phyloP scores from a whole-genome alignment of 2,113 vertebrate genomes.

The Perognathus longimembris region DNA sequence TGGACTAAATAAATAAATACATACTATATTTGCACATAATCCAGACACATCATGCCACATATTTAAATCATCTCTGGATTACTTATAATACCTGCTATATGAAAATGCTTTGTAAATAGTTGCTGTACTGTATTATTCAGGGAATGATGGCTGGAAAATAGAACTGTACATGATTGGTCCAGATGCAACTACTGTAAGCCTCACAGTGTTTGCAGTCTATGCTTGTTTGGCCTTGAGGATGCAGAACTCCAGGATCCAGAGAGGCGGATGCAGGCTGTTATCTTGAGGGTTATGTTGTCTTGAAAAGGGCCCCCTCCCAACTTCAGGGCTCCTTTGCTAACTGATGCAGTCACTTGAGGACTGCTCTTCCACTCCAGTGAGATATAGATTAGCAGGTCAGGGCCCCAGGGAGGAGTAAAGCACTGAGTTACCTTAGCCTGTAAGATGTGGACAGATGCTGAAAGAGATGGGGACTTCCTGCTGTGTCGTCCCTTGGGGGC shows the following conservation, averaged over 20 bases:
- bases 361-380: not conserved
- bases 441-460: not conserved
- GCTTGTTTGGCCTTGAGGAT: not conserved
- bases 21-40: not conserved
- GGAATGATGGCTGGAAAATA: not conserved
- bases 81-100: not conserved
- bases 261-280: not conserved
- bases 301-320: not conserved
- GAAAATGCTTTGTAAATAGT: not conserved
- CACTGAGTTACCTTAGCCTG: not conserved
- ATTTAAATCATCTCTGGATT: not conserved
- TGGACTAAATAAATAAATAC: too few species aligned
- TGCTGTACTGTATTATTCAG: not conserved
- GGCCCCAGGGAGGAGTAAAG: not conserved
- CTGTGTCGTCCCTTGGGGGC: not conserved
- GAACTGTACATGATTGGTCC: not conserved
- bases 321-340: not conserved
- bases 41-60: too few species aligned
- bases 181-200: not conserved
- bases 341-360: not conserved
- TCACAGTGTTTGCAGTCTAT: not conserved
- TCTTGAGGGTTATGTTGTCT: not conserved
- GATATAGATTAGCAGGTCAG: not conserved
- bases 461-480: not conserved
- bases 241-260: not conserved